A percentile compares a stretch with the other conserved stretches of the same genome.
Evolutionary conservation across 2,113 vertebrate genomes (phyloP).

Genomic region (Tyto alba): DNA sequence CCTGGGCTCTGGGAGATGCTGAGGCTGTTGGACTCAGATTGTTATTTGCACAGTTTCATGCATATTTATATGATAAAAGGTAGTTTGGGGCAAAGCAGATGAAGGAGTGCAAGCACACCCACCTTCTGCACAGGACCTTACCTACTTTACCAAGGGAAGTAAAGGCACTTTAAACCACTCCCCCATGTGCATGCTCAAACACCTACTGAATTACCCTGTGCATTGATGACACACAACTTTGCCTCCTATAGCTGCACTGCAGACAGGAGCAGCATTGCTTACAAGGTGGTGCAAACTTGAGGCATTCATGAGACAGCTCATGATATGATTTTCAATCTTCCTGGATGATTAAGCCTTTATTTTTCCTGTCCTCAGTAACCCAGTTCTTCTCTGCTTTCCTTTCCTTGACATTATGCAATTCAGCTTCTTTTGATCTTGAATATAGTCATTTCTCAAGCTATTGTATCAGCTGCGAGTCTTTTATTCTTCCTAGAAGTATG

Average conservation of each 20-base stretch:
- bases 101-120: background rate
- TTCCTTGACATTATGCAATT: slow-evolving; percentile 29
- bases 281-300: background rate
- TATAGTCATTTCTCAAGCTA: slow-evolving; percentile 20
- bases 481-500: slow-evolving; percentile 7
- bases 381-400: background rate
- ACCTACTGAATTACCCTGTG: background rate
- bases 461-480: background rate
- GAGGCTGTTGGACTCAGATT: background rate
- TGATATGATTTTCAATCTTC: background rate
- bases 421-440: slow-evolving; percentile 21
- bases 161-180: background rate
- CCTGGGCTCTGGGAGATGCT: background rate
- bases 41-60: background rate
- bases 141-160: too few species aligned
- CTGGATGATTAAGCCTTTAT: slow-evolving; percentile 22
- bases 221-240: background rate
- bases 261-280: background rate
- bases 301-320: background rate
- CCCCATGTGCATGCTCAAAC: background rate
- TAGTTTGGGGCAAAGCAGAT: background rate
- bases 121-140: background rate
- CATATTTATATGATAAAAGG: background rate
- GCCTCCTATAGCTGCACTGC: background rate
- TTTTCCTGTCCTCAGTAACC: background rate